Evolutionary conservation across 2,888 invertebrate species (phyloP).

Genomic region (Dyspetes luteomarginatus): DNA sequence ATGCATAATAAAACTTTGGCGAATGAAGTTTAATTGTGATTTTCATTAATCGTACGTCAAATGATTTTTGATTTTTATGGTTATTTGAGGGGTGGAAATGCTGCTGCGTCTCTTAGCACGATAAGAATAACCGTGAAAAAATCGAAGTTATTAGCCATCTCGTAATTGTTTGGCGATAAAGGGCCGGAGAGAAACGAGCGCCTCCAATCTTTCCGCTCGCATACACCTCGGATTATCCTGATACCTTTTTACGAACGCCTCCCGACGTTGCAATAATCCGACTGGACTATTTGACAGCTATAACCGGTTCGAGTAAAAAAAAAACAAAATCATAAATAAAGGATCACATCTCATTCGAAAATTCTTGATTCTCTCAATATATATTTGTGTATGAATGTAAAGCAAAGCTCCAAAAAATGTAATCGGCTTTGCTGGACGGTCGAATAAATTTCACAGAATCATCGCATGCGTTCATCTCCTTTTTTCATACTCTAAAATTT

Average conservation of each 20-base stretch:
- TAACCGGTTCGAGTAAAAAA: slow-evolving; percentile 1
- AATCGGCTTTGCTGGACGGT: not conserved
- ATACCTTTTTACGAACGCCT: not conserved
- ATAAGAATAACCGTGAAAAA: no score
- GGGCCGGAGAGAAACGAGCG: no score
- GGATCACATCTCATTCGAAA: not conserved
- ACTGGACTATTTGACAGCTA: slow-evolving; percentile 23
- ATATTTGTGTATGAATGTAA: not conserved
- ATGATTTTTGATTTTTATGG: no score
- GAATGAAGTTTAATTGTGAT: no score
- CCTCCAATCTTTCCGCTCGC: no score
- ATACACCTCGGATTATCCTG: no score
- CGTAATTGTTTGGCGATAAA: no score
- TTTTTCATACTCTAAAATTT: not conserved
- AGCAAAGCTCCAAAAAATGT: not conserved
- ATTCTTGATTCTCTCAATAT: not conserved
- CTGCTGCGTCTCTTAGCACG: no score
- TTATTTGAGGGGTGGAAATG: no score
- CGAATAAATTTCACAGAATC: slow-evolving; percentile 6
- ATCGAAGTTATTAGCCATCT: no score
- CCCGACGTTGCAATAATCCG: slow-evolving; percentile 19
- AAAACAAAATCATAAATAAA: not conserved
- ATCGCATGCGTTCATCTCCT: not conserved
- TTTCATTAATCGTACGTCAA: no score
- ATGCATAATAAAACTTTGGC: no score